Conservation (phyloP, 1,140 invertebrate species). For the Drosophila punjabiensis region DNA sequence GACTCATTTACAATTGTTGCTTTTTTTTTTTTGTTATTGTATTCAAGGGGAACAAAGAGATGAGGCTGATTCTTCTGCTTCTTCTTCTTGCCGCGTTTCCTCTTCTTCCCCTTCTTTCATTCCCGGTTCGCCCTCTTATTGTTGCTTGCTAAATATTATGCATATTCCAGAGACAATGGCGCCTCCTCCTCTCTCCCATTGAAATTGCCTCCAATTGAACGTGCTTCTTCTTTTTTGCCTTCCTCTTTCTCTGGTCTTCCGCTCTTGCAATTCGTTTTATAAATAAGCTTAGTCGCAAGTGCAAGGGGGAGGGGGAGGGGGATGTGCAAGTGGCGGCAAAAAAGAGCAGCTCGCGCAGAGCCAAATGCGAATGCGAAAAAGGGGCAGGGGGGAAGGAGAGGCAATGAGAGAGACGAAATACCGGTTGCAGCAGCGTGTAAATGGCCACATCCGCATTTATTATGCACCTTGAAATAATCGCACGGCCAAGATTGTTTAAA, state of each 20-base stretch:
- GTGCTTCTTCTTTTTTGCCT: slow-evolving; percentile 36
- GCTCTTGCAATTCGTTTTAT: slow-evolving; percentile 54
- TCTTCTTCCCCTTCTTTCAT: slow-evolving; percentile 3
- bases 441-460: slow-evolving; percentile 71
- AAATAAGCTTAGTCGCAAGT: slow-evolving; percentile 57
- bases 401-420: slow-evolving; percentile 51
- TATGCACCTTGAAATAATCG: slow-evolving; percentile 71
- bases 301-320: slow-evolving; percentile 19
- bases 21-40: slow-evolving; percentile 20
- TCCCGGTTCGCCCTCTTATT: slow-evolving; percentile 29
- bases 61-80: slow-evolving; percentile 14
- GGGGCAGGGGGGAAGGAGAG: slow-evolving; percentile 10
- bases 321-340: slow-evolving; percentile 62
- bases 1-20: slow-evolving; percentile 45
- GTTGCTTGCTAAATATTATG: slow-evolving; percentile 65
- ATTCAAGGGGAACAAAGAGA: slow-evolving; percentile 42
- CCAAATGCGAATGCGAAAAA: slow-evolving; percentile 41
- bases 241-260: slow-evolving; percentile 41
- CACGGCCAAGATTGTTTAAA: slow-evolving; percentile 81
- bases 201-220: slow-evolving; percentile 75
- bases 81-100: slow-evolving; percentile 15
- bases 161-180: slow-evolving; percentile 65
- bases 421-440: slow-evolving; percentile 71
- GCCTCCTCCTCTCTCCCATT: slow-evolving; percentile 31
- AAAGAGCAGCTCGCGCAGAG: slow-evolving; percentile 68